Base-by-base conservation (phyloP, 2,113 vertebrate species). In the Sardina pilchardus region DNA sequence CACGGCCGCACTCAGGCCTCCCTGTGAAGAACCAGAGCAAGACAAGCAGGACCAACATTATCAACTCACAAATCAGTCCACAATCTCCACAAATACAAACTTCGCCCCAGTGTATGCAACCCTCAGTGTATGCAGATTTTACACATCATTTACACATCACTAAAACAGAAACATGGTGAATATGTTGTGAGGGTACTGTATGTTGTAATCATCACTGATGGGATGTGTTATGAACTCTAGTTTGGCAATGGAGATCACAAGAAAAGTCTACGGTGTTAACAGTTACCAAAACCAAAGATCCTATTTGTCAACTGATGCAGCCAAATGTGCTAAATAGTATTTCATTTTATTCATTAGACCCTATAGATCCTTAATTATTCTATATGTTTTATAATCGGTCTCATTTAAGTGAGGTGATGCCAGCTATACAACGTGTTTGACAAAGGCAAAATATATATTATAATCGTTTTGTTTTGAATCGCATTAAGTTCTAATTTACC, bases 11-110 rank as follows among this genome's bases (percentile, higher is more conserved):
- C 71, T 14, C 75, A 83, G 0, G 53, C 82, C 42, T 82, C 82
- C 2, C 83, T 90, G 26, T 92, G 81, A 93, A 82, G n/a, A 71
- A 36, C 59, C 34, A 43, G 43, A 45, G 17, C 50, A 86, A 21
- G 24, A 59, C 24, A 19, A 59, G 53, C 53, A 59, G 21, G 4
- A 3, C 21, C 71, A n/a, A n/a, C n/a, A 78, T 34, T 3, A 12
- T 39, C 9, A 71, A 12, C 26, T 30, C 26, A 71, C 8, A 71
- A 4, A 71, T 21, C 53, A 21, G 53, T 21, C 53, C 39, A 3
- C 4, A 24, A 59, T 59, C 53, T 56, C 4, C 19, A 21, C 53
- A 19, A 24, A 59, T 59, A 1, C 53, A 59, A 59, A 24, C 53
- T 6, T 24, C 19, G 24, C 53, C 53, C 19, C 16, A 53, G 17